Conservation (phyloP, 2,797 vertebrate genomes). For the Acipenser oxyrinchus region DNA sequence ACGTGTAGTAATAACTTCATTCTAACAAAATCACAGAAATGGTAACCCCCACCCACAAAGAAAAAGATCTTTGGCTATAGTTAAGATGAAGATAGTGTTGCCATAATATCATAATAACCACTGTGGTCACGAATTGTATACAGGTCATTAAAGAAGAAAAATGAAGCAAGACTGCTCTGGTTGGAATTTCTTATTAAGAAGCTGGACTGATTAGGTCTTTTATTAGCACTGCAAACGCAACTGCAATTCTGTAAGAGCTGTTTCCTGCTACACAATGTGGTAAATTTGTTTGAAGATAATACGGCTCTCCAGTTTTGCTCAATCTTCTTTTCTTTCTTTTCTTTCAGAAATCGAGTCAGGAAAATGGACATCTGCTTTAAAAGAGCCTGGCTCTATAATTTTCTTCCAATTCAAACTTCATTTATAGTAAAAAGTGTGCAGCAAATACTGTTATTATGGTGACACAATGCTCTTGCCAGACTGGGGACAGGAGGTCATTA, state of each 20-base stretch:
- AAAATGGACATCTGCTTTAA: conserved; percentile 41
- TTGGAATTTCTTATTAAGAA: conserved; percentile 32
- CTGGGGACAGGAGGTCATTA: conserved; percentile 40
- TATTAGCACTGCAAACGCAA: conserved; percentile 42
- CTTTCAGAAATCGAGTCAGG: conserved; percentile 33
- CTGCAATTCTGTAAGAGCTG: conserved; percentile 45
- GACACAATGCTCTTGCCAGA: conserved; percentile 29
- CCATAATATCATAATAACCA: neutral
- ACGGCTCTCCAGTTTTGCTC: conserved; percentile 28
- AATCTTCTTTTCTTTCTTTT: conserved; percentile 20
- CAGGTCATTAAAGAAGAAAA: conserved; percentile 15
- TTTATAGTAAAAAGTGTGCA: conserved; percentile 41
- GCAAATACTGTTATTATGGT: conserved; percentile 39
- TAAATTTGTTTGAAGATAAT: conserved; percentile 48
- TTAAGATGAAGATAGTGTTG: neutral
- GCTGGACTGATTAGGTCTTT: conserved; percentile 24
- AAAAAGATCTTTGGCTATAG: too few species aligned
- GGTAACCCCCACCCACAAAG: too few species aligned
- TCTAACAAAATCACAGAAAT: too few species aligned
- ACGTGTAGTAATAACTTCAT: neutral
- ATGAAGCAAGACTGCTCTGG: conserved; percentile 13
- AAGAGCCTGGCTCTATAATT: conserved; percentile 47
- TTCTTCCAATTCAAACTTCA: conserved; percentile 51
- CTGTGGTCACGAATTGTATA: conserved; percentile 8
- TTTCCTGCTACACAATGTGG: conserved; percentile 40